Conservation (phyloP, 2,113 vertebrate species). For the Chaetodon trifascialis region DNA sequence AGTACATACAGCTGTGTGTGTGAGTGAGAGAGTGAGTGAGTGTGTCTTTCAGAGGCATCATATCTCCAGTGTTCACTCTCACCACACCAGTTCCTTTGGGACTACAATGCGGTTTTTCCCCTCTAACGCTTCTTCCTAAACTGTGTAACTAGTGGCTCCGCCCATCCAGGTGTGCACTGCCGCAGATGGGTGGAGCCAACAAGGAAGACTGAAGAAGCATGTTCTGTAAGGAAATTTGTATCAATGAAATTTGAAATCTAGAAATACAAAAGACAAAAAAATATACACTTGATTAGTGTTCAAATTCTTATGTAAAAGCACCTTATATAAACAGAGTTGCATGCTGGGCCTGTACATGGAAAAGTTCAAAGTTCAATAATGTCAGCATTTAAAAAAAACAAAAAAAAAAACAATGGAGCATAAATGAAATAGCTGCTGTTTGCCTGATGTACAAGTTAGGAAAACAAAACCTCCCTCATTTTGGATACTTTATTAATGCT, state of each 20-base stretch:
- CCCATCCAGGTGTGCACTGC: slow-evolving; percentile 17
- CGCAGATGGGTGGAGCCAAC: background rate
- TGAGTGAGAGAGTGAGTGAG: background rate
- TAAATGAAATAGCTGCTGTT: too few relatives aligned
- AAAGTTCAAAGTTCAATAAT: background rate
- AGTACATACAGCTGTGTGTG: background rate
- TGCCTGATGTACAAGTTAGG: too few relatives aligned
- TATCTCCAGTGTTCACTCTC: background rate
- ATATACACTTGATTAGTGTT: too few relatives aligned
- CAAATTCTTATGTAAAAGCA: too few relatives aligned
- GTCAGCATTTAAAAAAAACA: too few relatives aligned
- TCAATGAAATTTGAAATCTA: background rate
- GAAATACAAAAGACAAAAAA: too few relatives aligned
- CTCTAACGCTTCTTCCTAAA: background rate
- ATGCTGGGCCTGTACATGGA: too few relatives aligned
- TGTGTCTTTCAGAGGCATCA: background rate
- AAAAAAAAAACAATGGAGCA: too few relatives aligned
- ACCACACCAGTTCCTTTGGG: slow-evolving; percentile 27
- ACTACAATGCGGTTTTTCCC: background rate
- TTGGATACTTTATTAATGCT: too few relatives aligned
- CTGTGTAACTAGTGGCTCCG: slow-evolving; percentile 9
- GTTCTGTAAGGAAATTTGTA: background rate
- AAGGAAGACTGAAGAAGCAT: background rate
- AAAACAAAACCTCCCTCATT: too few relatives aligned
- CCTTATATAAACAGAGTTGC: too few relatives aligned